Conservation (phyloP, 2,888 invertebrate genomes). For the Philhelius pedissequus region DNA sequence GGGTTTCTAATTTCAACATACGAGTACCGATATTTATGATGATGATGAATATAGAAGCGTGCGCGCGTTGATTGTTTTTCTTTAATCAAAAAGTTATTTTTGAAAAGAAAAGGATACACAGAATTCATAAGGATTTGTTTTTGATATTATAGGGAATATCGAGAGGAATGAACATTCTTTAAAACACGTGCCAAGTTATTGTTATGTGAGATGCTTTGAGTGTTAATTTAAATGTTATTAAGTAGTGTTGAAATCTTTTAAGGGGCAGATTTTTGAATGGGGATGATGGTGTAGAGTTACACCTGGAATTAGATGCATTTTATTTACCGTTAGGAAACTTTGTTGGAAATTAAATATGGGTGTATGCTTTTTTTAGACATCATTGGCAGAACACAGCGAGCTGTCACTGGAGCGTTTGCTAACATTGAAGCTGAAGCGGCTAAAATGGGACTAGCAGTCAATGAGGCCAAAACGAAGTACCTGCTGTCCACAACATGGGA, state of each 20-base stretch:
- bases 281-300: not conserved
- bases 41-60: slow-evolving; percentile 5
- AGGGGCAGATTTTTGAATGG: not conserved
- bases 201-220: slow-evolving; percentile 35
- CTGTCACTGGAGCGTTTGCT: no score
- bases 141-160: not conserved
- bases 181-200: slow-evolving; percentile 72
- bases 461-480: no score
- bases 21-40: no score
- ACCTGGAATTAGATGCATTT: not conserved
- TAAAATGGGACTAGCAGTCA: no score
- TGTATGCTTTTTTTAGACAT: no score
- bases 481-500: no score
- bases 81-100: slow-evolving; percentile 41
- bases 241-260: slow-evolving; percentile 58
- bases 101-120: slow-evolving; percentile 27
- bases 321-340: no score
- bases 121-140: not conserved
- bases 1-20: slow-evolving; percentile 24
- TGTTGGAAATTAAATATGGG: no score
- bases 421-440: no score
- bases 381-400: no score
- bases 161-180: not conserved
- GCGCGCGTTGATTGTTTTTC: slow-evolving; percentile 55
- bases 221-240: slow-evolving; percentile 64